phyloP scores from a whole-genome alignment of 2,888 invertebrate species.

The Daptonema setosum region DNA sequence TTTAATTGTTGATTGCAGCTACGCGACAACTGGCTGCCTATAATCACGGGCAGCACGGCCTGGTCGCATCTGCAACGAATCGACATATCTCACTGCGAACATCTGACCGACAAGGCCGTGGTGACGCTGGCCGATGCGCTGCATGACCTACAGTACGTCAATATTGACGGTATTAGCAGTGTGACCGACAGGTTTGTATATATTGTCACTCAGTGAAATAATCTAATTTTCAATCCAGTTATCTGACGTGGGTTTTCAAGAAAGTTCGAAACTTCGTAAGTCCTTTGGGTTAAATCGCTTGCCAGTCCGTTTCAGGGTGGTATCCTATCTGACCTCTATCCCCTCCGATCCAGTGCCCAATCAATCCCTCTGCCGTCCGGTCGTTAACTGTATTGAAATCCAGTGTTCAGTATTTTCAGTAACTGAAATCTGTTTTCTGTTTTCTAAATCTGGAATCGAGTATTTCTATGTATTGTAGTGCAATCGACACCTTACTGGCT shows the following conservation, averaged over 20 bases:
- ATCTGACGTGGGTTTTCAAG: too few relatives aligned
- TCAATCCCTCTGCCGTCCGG: too few relatives aligned
- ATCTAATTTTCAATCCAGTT: too few relatives aligned
- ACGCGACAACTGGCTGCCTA: background rate
- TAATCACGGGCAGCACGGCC: background rate
- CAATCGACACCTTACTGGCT: background rate
- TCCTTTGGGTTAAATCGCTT: too few relatives aligned
- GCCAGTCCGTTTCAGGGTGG: too few relatives aligned
- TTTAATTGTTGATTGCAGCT: background rate
- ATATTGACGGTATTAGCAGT: slow-evolving; percentile 1
- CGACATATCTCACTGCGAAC: background rate
- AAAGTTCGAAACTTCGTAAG: too few relatives aligned
- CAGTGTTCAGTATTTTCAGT: background rate
- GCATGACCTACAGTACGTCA: background rate
- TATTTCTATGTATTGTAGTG: background rate
- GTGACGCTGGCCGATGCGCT: background rate
- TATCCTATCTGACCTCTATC: too few relatives aligned
- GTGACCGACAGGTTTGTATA: background rate
- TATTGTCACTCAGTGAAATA: too few relatives aligned
- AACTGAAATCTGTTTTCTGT: too few relatives aligned
- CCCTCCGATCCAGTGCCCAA: too few relatives aligned
- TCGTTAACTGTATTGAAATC: background rate
- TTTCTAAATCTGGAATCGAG: background rate
- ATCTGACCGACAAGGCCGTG: slow-evolving; percentile 1
- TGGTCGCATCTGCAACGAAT: background rate